Evolutionary conservation across 2,888 invertebrate species (phyloP).

Genomic region (Drosophila flavopinicola): DNA sequence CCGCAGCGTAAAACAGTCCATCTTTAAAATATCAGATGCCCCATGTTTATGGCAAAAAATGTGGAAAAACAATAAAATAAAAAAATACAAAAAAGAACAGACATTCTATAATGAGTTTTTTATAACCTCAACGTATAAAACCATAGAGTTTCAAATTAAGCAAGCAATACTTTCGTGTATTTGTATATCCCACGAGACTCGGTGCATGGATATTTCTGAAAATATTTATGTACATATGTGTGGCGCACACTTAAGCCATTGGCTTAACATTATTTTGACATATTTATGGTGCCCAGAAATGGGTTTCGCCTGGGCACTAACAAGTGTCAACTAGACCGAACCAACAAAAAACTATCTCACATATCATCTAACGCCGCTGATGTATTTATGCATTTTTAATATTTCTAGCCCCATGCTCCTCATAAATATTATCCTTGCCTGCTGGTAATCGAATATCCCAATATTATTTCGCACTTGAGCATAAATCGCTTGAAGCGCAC

Average conservation of each 20-base stretch:
- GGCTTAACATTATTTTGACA: conserved; percentile 76
- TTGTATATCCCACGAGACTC: conserved; percentile 67
- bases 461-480: conserved; percentile 49
- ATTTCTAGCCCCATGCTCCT: conserved; percentile 46
- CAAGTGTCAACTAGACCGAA: conserved; percentile 57
- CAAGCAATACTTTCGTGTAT: conserved; percentile 28
- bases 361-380: conserved; percentile 62
- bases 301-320: conserved; percentile 50
- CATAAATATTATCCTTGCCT: conserved; percentile 39
- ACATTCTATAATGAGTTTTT: conserved; percentile 47
- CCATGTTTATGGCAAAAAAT: conserved; percentile 50
- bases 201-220: conserved; percentile 12
- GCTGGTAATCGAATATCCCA: conserved; percentile 48
- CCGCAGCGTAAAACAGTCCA: conserved; percentile 43
- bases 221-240: conserved; percentile 25
- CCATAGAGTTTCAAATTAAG: conserved; percentile 40
- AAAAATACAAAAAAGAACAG: conserved; percentile 1
- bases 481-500: conserved; percentile 1
- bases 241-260: conserved; percentile 45
- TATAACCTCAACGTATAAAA: conserved; percentile 42
- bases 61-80: conserved; percentile 14
- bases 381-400: conserved; percentile 76
- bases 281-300: conserved; percentile 74
- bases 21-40: conserved; percentile 55
- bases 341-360: conserved; percentile 52